Base-by-base conservation (phyloP, 2,888 invertebrate genomes). In the Eupsilia transversa region DNA sequence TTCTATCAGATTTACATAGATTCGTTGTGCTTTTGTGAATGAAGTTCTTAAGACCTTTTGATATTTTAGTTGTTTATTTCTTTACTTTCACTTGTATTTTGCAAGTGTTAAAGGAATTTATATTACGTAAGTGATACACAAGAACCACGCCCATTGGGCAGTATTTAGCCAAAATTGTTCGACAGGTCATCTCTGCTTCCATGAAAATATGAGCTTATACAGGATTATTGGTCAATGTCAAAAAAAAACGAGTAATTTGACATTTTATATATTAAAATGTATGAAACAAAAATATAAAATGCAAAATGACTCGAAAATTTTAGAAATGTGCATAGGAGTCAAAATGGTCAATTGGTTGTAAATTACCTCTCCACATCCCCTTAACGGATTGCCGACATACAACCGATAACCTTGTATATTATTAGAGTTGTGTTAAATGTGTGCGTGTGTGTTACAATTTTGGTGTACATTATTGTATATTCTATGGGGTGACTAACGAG, bases 1-100 rank as follows among this genome's bases (percentile, higher is more conserved):
- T 86, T 85, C 85, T 84, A 77, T 54, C 64, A 64, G 56, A 77
- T 84, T 76, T 86, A 67, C 79, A 77, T 77, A 77, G 46, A 77
- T 77, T 84, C 73, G 72, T 69, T 77, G 72, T 81, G 82, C 72
- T 73, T n/a, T 81, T 75, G 35, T 57, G 35, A 72, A 72, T 79
- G 23, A 59, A 70, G 57, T 49, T 69, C 57, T 69, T 63, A 33
- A 46, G n/a, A 72, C 57, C 61, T 83, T 79, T 69, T 75, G 41
- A 64, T 67, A 52, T 67, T 71, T 57, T 17, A 52, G 27, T 67
- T 64, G 17, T 65, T 43, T 56, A 59, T 71, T 72, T 82, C 9
- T 59, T 54, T 23, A 69, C 82, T 82, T 80, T 84, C 81, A 69
- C 76, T 80, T n/a, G 27, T 49, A 61, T 57, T 72, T 72, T n/a